These are phyloP conservation scores for Atherinosoma microstoma DNA, from an alignment of 2,797 vertebrate species.

Conservation along the genomic window DNA sequence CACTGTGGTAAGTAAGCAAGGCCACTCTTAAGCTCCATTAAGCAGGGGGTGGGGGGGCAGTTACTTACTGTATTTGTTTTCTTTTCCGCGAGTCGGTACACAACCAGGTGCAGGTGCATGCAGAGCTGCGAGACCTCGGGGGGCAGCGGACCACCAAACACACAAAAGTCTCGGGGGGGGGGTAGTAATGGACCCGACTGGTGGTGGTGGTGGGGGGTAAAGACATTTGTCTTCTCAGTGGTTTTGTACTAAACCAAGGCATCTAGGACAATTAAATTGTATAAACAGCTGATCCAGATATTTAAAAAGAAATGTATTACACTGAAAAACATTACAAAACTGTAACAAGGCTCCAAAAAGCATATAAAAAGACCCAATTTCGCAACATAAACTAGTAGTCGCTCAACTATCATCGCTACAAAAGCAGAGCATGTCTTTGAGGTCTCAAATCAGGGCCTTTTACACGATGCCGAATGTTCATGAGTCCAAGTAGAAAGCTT, in stretches of 20 bases:
- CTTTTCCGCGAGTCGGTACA: conserved; percentile 29
- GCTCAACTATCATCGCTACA: too few relatives aligned
- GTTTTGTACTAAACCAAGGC: background rate
- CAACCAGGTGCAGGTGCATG: conserved; percentile 64
- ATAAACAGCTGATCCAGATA: background rate
- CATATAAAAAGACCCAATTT: too few relatives aligned
- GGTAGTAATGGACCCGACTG: too few relatives aligned
- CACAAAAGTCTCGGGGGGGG: conserved; percentile 19
- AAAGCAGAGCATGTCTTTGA: too few relatives aligned
- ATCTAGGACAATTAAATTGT: background rate
- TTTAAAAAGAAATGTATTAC: background rate
- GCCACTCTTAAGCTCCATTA: conserved; percentile 64
- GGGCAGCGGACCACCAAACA: conserved; percentile 44
- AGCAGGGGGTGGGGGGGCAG: conserved; percentile 13
- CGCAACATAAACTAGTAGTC: too few relatives aligned
- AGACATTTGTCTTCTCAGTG: conserved; percentile 14
- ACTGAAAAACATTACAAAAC: background rate
- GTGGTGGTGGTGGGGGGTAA: background rate
- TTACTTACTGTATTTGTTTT: conserved; percentile 68
- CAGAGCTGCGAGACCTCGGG: conserved; percentile 24
- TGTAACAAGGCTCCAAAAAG: too few relatives aligned
- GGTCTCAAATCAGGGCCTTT: too few relatives aligned
- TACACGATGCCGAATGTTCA: background rate
- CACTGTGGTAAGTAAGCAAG: conserved; percentile 42
- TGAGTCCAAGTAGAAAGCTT: background rate